These are phyloP conservation scores for Porites lobata DNA, from an alignment of 92 coral and sea anemone species.

Conservation along the genomic window DNA sequence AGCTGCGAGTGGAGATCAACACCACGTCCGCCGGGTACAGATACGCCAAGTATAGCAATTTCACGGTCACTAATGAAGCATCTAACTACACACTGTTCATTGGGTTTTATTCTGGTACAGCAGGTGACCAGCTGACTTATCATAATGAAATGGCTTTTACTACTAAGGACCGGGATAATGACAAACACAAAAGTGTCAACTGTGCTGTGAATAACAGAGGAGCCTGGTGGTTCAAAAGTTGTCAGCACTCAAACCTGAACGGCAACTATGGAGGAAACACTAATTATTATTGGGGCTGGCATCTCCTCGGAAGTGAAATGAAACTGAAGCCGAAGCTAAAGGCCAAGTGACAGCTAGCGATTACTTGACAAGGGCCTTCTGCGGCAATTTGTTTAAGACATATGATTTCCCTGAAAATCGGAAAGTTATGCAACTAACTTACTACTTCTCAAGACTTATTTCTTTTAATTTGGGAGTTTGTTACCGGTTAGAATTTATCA, in stretches of 20 bases:
- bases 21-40: constrained; percentile 40
- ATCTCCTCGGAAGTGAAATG: background rate
- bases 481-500: too few species aligned
- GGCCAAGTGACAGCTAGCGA: background rate
- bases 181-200: background rate
- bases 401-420: too few species aligned
- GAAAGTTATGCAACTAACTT: too few species aligned
- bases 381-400: background rate
- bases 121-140: background rate
- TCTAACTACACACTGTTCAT: constrained; percentile 27
- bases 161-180: constrained; percentile 7
- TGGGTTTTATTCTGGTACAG: background rate
- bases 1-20: constrained; percentile 58
- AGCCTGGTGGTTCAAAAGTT: background rate
- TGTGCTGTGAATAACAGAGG: background rate
- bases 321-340: constrained; percentile 7
- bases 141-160: background rate
- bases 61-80: constrained; percentile 59
- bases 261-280: background rate
- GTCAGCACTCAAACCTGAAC: background rate
- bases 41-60: constrained; percentile 42
- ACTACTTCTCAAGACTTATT: too few species aligned
- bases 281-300: background rate
- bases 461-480: too few species aligned
- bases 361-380: background rate